Evolutionary conservation across 1,140 invertebrate species (phyloP).

Genomic region (Phthorimaea operculella): DNA sequence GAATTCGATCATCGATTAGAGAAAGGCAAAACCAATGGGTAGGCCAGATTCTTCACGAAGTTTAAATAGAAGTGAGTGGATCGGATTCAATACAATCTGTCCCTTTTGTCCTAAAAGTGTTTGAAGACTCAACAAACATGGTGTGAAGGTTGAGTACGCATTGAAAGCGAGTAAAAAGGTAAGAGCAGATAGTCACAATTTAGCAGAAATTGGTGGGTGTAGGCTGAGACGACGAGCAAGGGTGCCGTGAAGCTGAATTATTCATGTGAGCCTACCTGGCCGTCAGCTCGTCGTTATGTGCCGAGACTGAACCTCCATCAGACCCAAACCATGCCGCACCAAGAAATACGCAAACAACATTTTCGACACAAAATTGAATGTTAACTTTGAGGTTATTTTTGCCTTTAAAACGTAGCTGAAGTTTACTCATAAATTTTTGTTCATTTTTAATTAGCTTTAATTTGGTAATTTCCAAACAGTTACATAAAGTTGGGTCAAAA

Average conservation of each 20-base stretch:
- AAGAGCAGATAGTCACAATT: background rate
- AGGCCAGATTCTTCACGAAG: background rate
- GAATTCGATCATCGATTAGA: background rate
- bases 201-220: conserved; percentile 18
- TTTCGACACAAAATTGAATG: background rate
- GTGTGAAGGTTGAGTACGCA: background rate
- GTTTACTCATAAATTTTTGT: too few species aligned
- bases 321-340: background rate
- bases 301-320: conserved; percentile 25
- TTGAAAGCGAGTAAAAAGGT: background rate
- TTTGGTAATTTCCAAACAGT: too few species aligned
- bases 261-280: conserved; percentile 43
- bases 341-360: conserved; percentile 4
- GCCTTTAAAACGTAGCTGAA: background rate
- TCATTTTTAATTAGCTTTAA: background rate
- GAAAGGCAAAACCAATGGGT: background rate
- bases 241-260: conserved; percentile 44
- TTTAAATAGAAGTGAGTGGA: background rate
- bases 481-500: too few species aligned
- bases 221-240: conserved; percentile 26
- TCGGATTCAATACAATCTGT: background rate
- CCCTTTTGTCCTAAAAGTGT: background rate
- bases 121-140: background rate
- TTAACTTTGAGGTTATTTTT: background rate
- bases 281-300: conserved; percentile 35